These are phyloP conservation scores for Turritopsis rubra DNA, from an alignment of 30 jellyfish, hydroid and myxozoan genomes.

Conservation along the genomic window DNA sequence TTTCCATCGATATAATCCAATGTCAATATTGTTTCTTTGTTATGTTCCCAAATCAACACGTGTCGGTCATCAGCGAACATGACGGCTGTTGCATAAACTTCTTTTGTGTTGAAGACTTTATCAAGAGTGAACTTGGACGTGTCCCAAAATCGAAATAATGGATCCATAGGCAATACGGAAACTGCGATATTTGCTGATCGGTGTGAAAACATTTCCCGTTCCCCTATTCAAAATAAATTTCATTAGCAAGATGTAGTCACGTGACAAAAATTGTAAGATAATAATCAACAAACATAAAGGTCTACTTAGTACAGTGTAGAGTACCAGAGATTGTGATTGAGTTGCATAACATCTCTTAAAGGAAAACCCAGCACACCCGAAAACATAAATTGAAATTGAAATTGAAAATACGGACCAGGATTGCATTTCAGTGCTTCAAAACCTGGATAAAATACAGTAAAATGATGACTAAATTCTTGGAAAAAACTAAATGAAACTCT, in stretches of 20 bases:
- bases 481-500: too few species aligned
- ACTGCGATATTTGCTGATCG: conserved; percentile 32
- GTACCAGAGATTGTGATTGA: too few species aligned
- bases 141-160: conserved; percentile 56
- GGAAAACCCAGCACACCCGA: too few species aligned
- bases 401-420: too few species aligned
- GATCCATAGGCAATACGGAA: conserved; percentile 72
- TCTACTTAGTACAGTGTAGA: too few species aligned
- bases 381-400: too few species aligned
- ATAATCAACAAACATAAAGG: too few species aligned
- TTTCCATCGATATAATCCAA: conserved; percentile 35
- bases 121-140: conserved; percentile 1
- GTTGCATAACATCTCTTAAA: too few species aligned
- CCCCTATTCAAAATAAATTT: conserved; percentile 39
- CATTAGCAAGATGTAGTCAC: not conserved
- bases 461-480: too few species aligned
- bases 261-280: too few species aligned
- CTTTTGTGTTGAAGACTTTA: not conserved
- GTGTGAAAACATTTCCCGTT: conserved; percentile 47
- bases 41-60: conserved; percentile 47
- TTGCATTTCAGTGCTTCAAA: too few species aligned
- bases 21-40: conserved; percentile 29
- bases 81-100: conserved; percentile 48
- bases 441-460: too few species aligned
- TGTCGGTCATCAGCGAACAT: conserved; percentile 29